Conservation (phyloP, 2,888 invertebrate species). For the Exocentrus adspersus region DNA sequence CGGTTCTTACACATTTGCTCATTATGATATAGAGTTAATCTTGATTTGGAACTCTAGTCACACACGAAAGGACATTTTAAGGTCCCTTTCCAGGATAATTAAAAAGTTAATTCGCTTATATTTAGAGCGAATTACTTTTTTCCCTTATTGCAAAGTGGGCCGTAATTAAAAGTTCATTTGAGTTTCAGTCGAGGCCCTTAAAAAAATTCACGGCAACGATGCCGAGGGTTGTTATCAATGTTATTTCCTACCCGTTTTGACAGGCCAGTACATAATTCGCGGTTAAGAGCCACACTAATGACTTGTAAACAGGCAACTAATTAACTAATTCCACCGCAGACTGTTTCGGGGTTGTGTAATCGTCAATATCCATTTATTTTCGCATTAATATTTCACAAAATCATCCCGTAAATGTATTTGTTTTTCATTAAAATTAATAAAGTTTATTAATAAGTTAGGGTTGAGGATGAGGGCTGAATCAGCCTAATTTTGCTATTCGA, state of each 20-base stretch:
- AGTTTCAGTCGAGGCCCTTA: conserved; percentile 27
- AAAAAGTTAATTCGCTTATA: conserved; percentile 25
- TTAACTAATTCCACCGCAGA: conserved; percentile 50
- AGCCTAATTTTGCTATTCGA: neutral
- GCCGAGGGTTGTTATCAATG: conserved; percentile 39
- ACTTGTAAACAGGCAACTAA: conserved; percentile 56
- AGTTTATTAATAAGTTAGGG: conserved; percentile 3
- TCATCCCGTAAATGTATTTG: conserved; percentile 27
- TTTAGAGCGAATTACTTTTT: conserved; percentile 21
- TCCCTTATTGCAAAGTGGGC: conserved; percentile 24
- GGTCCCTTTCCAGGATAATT: conserved; percentile 1
- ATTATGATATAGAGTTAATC: too few species aligned
- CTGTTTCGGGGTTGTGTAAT: conserved; percentile 35
- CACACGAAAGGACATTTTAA: neutral
- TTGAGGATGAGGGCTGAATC: too few species aligned
- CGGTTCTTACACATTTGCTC: too few species aligned
- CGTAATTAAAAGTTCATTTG: conserved; percentile 33
- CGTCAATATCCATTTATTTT: conserved; percentile 39
- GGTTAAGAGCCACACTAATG: conserved; percentile 49
- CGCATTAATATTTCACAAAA: conserved; percentile 29
- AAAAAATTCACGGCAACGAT: conserved; percentile 26
- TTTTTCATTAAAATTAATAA: conserved; percentile 22
- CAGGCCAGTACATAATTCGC: conserved; percentile 43
- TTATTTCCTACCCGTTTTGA: conserved; percentile 41
- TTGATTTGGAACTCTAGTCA: neutral